phyloP scores from a whole-genome alignment of 2,888 invertebrate species.

The Macaria notata region DNA sequence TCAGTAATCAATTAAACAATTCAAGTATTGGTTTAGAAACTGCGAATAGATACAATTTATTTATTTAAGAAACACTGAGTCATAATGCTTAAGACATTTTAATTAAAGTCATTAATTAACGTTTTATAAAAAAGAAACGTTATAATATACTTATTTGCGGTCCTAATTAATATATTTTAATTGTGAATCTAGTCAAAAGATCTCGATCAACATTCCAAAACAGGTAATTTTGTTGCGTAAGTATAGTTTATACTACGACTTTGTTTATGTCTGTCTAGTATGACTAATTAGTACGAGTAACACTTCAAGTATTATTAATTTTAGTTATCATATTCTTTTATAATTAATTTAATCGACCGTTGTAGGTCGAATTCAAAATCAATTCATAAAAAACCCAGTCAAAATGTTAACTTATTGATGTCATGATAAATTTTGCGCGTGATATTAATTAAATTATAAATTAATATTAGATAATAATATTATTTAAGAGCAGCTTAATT shows the following conservation, averaged over 20 bases:
- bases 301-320: too few relatives aligned
- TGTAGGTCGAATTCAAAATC: slow-evolving; percentile 4
- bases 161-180: too few relatives aligned
- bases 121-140: not conserved
- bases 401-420: not conserved
- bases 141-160: too few relatives aligned
- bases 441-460: slow-evolving; percentile 66
- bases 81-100: not conserved
- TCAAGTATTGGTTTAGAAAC: too few relatives aligned
- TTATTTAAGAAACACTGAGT: too few relatives aligned
- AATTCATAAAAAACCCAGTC: not conserved
- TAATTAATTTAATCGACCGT: not conserved
- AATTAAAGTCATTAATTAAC: not conserved
- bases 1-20: too few relatives aligned
- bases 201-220: slow-evolving; percentile 27
- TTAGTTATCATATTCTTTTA: too few relatives aligned
- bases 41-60: too few relatives aligned
- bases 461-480: slow-evolving; percentile 25
- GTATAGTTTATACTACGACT: too few relatives aligned
- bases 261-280: too few relatives aligned
- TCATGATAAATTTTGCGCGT: slow-evolving; percentile 52
- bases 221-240: too few relatives aligned
- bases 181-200: slow-evolving; percentile 38
- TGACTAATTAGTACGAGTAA: too few relatives aligned
- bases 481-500: slow-evolving; percentile 57